Conservation (phyloP, 2,797 vertebrate species). For the Salarias fasciatus region DNA sequence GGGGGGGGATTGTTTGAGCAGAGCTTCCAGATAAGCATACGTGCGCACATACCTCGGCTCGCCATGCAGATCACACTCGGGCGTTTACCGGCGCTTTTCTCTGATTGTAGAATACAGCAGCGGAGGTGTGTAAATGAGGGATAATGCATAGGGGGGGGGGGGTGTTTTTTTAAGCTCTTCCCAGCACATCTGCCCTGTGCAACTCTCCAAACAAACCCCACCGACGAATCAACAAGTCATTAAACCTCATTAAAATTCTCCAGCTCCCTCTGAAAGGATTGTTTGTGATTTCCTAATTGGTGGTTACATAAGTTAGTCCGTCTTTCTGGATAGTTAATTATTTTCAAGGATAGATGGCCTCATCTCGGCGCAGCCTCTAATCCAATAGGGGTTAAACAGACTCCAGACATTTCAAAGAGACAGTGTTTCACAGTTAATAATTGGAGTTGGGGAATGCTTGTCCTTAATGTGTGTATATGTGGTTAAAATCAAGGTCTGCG, state of each 20-base stretch:
- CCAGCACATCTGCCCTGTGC: conserved; percentile 36
- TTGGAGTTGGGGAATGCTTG: conserved; percentile 24
- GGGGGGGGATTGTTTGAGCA: conserved; percentile 39
- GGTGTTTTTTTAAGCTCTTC: conserved; percentile 44
- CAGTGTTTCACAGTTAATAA: conserved; percentile 58
- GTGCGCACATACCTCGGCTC: conserved; percentile 17
- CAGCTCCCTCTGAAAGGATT: conserved; percentile 54
- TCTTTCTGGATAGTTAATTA: conserved; percentile 74
- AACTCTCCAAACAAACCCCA: conserved; percentile 53
- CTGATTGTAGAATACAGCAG: conserved; percentile 18
- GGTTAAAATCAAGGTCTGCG: conserved; percentile 13
- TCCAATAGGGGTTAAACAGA: conserved; percentile 60
- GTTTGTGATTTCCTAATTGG: conserved; percentile 74
- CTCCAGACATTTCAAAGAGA: conserved; percentile 49
- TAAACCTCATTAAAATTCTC: conserved; percentile 67
- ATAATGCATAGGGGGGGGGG: conserved; percentile 8
- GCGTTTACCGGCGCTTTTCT: conserved; percentile 3
- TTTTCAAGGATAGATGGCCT: conserved; percentile 58
- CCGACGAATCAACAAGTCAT: conserved; percentile 58
- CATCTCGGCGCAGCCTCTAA: conserved; percentile 45
- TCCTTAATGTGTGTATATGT: conserved; percentile 2
- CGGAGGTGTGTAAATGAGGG: conserved; percentile 19
- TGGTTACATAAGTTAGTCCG: conserved; percentile 73
- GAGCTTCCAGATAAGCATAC: conserved; percentile 49
- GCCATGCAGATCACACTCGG: conserved; percentile 9